Conservation (phyloP, 2,888 invertebrate genomes). For the Euplagia quadripunctaria region DNA sequence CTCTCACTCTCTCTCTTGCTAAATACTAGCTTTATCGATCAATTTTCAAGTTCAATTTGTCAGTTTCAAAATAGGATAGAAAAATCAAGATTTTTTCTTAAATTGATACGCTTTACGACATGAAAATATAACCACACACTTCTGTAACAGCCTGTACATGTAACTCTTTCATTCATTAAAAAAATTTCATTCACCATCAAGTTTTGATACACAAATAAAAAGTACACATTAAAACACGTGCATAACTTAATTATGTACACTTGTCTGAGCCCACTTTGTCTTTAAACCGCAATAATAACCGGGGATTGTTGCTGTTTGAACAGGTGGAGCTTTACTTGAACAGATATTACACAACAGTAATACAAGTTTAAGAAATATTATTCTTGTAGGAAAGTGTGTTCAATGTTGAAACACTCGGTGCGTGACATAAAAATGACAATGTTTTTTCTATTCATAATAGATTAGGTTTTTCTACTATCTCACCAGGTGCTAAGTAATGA, state of each 20-base stretch:
- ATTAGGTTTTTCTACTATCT: neutral
- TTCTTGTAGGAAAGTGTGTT: neutral
- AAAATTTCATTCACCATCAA: too few relatives aligned
- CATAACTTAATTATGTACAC: neutral
- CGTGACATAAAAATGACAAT: neutral
- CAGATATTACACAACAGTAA: neutral
- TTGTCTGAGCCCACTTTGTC: neutral
- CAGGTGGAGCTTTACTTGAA: neutral
- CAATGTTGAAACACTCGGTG: neutral
- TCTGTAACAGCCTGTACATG: too few relatives aligned
- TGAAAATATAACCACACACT: too few relatives aligned
- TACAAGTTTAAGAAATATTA: neutral
- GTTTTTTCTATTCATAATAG: constrained; percentile 1
- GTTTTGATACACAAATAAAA: neutral
- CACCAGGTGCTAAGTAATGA: neutral
- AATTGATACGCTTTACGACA: too few relatives aligned
- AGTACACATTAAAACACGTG: constrained; percentile 9
- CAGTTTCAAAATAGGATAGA: too few relatives aligned
- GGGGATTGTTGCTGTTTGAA: constrained; percentile 4
- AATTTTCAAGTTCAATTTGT: too few relatives aligned
- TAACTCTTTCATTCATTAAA: too few relatives aligned
- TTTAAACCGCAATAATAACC: neutral
- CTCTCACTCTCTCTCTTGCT: too few relatives aligned
- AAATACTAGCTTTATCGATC: too few relatives aligned
- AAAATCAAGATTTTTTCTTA: too few relatives aligned